Percentiles rank a stretch among this genome's conserved stretches.
Evolutionary conservation across 2,888 invertebrate species (phyloP).

Genomic region (Caenorhabditis sp.): DNA sequence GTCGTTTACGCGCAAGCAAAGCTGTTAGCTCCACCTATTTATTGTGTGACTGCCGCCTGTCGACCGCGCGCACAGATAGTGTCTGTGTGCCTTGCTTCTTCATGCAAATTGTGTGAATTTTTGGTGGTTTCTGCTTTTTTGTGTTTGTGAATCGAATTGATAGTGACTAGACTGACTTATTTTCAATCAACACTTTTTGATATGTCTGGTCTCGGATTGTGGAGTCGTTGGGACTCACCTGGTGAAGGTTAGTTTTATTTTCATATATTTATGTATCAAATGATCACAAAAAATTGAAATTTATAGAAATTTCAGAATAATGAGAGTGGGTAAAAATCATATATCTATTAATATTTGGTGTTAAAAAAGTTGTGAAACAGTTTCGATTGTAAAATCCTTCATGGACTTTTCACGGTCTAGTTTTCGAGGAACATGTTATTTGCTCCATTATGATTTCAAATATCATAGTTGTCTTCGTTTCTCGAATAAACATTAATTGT

Average conservation of each 20-base stretch:
- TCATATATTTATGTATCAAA: not conserved
- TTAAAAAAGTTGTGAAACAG: too few relatives aligned
- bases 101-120: not conserved
- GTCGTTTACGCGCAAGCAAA: not conserved
- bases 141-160: slow-evolving; percentile 1
- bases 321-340: too few relatives aligned
- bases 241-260: slow-evolving; percentile 21
- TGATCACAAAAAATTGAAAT: too few relatives aligned
- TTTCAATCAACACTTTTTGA: not conserved
- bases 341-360: too few relatives aligned
- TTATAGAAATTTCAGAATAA: too few relatives aligned
- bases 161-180: not conserved
- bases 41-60: not conserved
- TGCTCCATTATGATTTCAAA: too few relatives aligned
- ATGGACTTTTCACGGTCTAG: too few relatives aligned
- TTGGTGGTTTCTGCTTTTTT: not conserved
- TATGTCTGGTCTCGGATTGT: slow-evolving; percentile 24
- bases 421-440: too few relatives aligned
- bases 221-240: slow-evolving; percentile 41
- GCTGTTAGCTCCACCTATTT: not conserved
- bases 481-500: too few relatives aligned
- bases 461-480: too few relatives aligned
- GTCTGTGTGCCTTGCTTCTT: not conserved
- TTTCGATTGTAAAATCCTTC: not conserved
- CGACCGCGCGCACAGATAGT: not conserved